Conservation (phyloP, 1,140 invertebrate genomes). For the Papilio polytes region DNA sequence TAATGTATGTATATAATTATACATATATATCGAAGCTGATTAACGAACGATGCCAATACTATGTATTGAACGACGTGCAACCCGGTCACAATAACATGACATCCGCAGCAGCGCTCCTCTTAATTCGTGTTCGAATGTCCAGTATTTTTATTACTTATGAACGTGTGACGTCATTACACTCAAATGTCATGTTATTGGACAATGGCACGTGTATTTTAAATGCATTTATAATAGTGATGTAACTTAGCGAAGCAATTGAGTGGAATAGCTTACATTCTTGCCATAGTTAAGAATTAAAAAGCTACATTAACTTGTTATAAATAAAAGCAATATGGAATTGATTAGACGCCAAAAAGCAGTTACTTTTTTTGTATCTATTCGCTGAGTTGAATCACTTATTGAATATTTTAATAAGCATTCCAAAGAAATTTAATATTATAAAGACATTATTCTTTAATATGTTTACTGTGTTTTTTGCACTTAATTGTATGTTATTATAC, state of each 20-base stretch:
- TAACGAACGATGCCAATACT: slow-evolving; percentile 59
- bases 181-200: neutral
- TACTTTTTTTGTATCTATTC: neutral
- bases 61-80: slow-evolving; percentile 25
- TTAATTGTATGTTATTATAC: neutral
- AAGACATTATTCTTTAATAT: slow-evolving; percentile 56
- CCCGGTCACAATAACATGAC: neutral
- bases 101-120: neutral
- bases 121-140: too few species aligned
- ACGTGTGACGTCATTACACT: neutral
- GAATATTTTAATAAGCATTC: slow-evolving; percentile 59
- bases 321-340: slow-evolving; percentile 18
- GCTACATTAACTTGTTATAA: slow-evolving; percentile 21
- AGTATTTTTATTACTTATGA: neutral
- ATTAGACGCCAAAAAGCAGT: neutral
- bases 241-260: slow-evolving; percentile 15
- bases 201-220: neutral
- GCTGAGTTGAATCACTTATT: slow-evolving; percentile 33
- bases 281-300: slow-evolving; percentile 38
- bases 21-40: slow-evolving; percentile 50
- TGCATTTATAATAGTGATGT: slow-evolving; percentile 31
- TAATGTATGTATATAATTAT: slow-evolving; percentile 53
- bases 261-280: slow-evolving; percentile 36
- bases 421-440: slow-evolving; percentile 61
- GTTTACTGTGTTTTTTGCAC: slow-evolving; percentile 39